Base-by-base conservation (phyloP, 2,113 vertebrate species). In the Stomatorhinus ivindoensis region DNA sequence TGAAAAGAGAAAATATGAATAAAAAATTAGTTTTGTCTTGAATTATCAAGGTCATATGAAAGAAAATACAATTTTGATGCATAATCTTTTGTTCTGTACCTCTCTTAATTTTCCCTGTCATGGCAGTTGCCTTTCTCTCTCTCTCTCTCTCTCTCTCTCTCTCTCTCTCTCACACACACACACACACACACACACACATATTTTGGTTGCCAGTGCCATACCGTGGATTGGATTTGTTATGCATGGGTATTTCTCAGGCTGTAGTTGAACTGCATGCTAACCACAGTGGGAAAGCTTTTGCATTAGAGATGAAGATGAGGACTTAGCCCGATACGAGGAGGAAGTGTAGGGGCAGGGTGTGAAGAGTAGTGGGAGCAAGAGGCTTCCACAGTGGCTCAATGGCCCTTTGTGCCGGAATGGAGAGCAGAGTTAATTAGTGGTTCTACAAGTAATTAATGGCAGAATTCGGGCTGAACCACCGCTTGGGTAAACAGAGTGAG, bases 401-500 rank as follows among this genome's bases (percentile, higher is more conserved):
- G 93, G 93, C 88, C 92, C 95, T 97, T 96, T 96, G 94, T 95
- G 91, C 92, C 83, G 88, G 93, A 94, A 94, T 91, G 58, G 90
- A 94, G 93, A 96, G 92, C 93, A 93, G 94, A 96, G 93, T 96
- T 96, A 96, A 97, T 97, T 95, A 96, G 95, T 94, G 92, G 92
- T 94, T 95, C 94, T 93, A 94, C 89, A 94, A 95, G 93, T 95
- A 97, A 97, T 97, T 96, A 96, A 94, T 89, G 91, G 88, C 94
- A 94, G 95, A 93, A 93, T 95, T 95, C 93, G 94, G 95, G 94
- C 94, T 95, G 94, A 83, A 87, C 51, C 90, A 94, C 94, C 95
- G 95, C 95, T 96, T 96, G 95, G 94, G 96, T 97, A 98, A 98
- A 98, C 95, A 97, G 94, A 93, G 94, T 94, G 86, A 93, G 94